Conservation (phyloP, 1,140 invertebrate species). For the Drosophila ambigua region DNA sequence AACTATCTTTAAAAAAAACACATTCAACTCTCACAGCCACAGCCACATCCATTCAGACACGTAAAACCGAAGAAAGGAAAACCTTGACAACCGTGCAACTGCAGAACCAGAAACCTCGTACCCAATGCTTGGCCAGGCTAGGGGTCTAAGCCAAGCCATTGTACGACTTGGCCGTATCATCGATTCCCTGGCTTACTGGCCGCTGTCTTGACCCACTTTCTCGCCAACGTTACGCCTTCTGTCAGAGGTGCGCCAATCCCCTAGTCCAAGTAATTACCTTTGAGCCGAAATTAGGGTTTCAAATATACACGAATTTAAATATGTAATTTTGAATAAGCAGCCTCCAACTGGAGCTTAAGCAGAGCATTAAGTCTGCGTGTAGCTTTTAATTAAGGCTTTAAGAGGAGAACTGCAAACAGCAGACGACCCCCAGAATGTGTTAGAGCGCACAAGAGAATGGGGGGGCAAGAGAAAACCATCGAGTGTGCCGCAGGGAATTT, state of each 20-base stretch:
- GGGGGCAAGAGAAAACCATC: no score
- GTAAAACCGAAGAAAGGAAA: slow-evolving; percentile 18
- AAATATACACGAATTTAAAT: slow-evolving; percentile 27
- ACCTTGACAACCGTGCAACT: slow-evolving; percentile 54
- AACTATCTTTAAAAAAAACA: slow-evolving; percentile 39
- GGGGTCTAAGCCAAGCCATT: slow-evolving; percentile 35
- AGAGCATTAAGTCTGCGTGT: slow-evolving; percentile 13
- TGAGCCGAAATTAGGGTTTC: slow-evolving; percentile 27
- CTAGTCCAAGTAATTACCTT: slow-evolving; percentile 32
- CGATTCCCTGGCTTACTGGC: slow-evolving; percentile 48
- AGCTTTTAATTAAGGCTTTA: slow-evolving; percentile 22
- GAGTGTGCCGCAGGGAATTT: neutral
- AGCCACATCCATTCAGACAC: neutral
- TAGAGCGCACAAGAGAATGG: neutral
- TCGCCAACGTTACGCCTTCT: slow-evolving; percentile 10
- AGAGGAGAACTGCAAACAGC: neutral
- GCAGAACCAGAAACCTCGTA: slow-evolving; percentile 31
- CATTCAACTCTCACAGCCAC: slow-evolving; percentile 30
- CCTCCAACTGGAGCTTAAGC: slow-evolving; percentile 10
- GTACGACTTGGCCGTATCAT: slow-evolving; percentile 49
- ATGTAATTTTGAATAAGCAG: slow-evolving; percentile 22
- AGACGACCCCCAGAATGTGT: no score
- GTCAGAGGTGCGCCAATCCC: slow-evolving; percentile 14
- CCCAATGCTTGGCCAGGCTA: slow-evolving; percentile 35
- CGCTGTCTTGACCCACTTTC: slow-evolving; percentile 65